Percentiles rank a stretch among this genome's conserved stretches.
Conservation (phyloP, 2,888 invertebrate genomes). For the Lasioglossum vierecki region DNA sequence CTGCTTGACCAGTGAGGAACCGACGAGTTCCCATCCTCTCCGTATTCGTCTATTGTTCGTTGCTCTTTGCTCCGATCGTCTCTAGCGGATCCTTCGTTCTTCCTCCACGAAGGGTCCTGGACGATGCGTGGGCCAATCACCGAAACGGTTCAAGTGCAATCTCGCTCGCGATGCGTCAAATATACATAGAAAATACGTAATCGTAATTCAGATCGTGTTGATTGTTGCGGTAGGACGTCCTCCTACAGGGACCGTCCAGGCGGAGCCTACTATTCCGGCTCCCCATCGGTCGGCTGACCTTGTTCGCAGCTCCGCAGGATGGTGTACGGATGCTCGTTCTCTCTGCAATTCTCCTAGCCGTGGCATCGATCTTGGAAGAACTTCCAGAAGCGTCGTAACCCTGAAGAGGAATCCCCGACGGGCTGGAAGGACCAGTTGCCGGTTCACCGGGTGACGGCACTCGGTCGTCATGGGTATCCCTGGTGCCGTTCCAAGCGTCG, state of each 20-base stretch:
- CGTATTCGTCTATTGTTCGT: background rate
- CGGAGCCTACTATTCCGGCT: background rate
- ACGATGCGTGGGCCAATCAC: background rate
- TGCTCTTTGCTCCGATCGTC: background rate
- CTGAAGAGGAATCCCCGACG: conserved; percentile 37
- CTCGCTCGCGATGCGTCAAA: conserved; percentile 38
- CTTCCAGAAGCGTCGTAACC: conserved; percentile 21
- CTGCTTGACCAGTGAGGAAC: conserved; percentile 12
- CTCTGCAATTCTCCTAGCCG: conserved; percentile 19
- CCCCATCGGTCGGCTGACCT: conserved; percentile 19
- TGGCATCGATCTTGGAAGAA: conserved; percentile 23
- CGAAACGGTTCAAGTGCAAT: conserved; percentile 23
- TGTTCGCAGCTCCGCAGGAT: conserved; percentile 18
- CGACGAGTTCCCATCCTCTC: conserved; percentile 14
- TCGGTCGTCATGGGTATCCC: conserved; percentile 13
- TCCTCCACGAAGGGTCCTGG: background rate
- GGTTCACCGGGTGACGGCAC: background rate
- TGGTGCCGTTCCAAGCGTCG: conserved; percentile 42
- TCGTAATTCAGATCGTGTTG: conserved; percentile 34
- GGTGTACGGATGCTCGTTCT: background rate
- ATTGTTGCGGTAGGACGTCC: conserved; percentile 21
- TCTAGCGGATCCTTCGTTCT: conserved; percentile 25
- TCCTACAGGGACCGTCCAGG: conserved; percentile 15
- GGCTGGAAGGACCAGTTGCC: conserved; percentile 24
- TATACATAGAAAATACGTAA: conserved; percentile 34